Percentiles rank a stretch among this genome's conserved stretches.
These are phyloP conservation scores for Baryphthengus martii DNA, from an alignment of 2,113 vertebrate species.

Conservation along the genomic window DNA sequence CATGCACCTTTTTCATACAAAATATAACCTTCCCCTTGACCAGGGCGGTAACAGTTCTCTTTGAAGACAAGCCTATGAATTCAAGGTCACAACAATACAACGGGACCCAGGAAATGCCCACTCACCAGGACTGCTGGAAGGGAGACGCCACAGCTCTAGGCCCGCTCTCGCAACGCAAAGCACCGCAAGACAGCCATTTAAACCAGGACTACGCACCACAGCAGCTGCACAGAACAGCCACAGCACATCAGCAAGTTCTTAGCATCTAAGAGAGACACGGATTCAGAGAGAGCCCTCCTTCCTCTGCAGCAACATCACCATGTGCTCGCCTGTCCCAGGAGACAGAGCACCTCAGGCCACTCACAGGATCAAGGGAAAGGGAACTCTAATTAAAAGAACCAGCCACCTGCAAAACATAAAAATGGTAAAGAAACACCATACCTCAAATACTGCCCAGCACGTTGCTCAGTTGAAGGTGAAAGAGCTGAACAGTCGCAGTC, in stretches of 20 bases:
- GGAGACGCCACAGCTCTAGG: neutral
- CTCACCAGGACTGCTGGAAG: neutral
- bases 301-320: neutral
- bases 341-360: neutral
- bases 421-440: neutral
- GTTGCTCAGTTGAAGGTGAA: neutral
- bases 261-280: neutral
- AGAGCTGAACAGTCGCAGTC: neutral
- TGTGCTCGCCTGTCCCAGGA: neutral
- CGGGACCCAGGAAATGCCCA: fast-evolving
- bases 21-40: neutral
- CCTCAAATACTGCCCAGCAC: neutral
- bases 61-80: neutral
- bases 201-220: neutral
- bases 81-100: neutral
- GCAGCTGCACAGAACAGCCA: neutral
- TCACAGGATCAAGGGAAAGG: neutral
- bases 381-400: neutral
- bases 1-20: neutral
- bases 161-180: neutral
- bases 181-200: neutral
- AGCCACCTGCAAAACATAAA: neutral
- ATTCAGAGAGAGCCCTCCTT: neutral
- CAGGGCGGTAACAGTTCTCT: neutral
- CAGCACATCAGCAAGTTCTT: neutral